phyloP scores from a whole-genome alignment of 2,888 invertebrate genomes.

The Acronicta alni region DNA sequence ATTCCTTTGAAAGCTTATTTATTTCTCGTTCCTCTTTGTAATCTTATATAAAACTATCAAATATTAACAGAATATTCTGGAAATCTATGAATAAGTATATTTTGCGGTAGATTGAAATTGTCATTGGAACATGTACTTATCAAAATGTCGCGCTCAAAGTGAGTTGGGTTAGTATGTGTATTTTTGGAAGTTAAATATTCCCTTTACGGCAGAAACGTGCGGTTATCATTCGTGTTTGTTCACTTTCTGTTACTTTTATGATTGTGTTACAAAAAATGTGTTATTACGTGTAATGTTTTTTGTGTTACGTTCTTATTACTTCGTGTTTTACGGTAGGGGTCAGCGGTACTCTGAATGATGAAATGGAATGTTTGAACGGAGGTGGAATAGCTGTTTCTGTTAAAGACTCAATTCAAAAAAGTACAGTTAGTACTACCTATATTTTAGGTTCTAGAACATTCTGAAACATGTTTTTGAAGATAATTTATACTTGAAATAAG shows the following conservation, averaged over 20 bases:
- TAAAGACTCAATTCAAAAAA: not conserved
- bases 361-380: not conserved
- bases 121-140: slow-evolving; percentile 26
- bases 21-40: slow-evolving; percentile 51
- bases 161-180: slow-evolving; percentile 10
- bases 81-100: slow-evolving; percentile 35
- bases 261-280: slow-evolving; percentile 40
- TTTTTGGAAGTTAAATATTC: slow-evolving; percentile 51
- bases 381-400: not conserved
- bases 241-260: slow-evolving; percentile 44
- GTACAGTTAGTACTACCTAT: not conserved
- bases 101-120: slow-evolving; percentile 45
- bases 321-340: slow-evolving; percentile 5
- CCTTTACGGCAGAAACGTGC: slow-evolving; percentile 45
- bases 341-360: slow-evolving; percentile 1
- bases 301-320: slow-evolving; percentile 35
- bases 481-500: too few relatives aligned
- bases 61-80: slow-evolving; percentile 18
- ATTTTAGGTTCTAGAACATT: not conserved
- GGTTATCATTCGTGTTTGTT: slow-evolving; percentile 51
- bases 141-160: slow-evolving; percentile 14
- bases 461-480: too few relatives aligned
- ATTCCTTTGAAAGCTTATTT: slow-evolving; percentile 58
- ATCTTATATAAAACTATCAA: slow-evolving; percentile 55
- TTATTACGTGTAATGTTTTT: slow-evolving; percentile 35